These are phyloP conservation scores for Halcyon senegalensis DNA, from an alignment of 2,113 vertebrate genomes.

Conservation along the genomic window DNA sequence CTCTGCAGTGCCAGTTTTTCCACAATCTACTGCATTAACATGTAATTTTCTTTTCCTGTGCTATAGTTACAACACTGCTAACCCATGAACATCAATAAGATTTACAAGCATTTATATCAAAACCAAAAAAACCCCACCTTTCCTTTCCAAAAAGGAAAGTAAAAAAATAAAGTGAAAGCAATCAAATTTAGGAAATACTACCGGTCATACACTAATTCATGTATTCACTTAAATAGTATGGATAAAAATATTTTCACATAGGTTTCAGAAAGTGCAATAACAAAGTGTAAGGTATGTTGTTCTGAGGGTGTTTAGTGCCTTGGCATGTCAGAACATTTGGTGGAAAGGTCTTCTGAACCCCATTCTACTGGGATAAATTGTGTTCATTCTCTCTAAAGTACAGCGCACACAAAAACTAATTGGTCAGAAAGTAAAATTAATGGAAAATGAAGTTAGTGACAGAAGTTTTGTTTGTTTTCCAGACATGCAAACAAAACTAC, in stretches of 20 bases:
- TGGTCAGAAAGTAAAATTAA: not conserved
- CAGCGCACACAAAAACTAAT: not conserved
- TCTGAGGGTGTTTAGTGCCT: not conserved
- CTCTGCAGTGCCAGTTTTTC: not conserved
- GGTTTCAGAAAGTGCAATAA: not conserved
- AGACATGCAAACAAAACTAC: not conserved
- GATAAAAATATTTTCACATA: not conserved
- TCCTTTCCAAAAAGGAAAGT: not conserved
- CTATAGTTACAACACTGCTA: not conserved
- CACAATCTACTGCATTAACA: not conserved
- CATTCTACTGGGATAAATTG: not conserved
- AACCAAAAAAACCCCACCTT: not conserved
- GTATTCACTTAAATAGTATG: not conserved
- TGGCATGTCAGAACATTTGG: not conserved
- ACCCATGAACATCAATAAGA: not conserved
- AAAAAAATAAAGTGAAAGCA: not conserved
- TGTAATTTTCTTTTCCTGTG: not conserved
- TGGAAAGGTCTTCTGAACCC: not conserved
- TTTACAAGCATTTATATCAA: not conserved
- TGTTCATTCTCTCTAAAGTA: not conserved
- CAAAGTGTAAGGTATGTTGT: not conserved
- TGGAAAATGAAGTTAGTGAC: not conserved
- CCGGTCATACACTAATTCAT: not conserved
- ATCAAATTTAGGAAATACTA: not conserved
- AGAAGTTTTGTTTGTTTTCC: not conserved